Base-by-base conservation (phyloP, 2,113 vertebrate species). In the Haplotaxodon microlepis region DNA sequence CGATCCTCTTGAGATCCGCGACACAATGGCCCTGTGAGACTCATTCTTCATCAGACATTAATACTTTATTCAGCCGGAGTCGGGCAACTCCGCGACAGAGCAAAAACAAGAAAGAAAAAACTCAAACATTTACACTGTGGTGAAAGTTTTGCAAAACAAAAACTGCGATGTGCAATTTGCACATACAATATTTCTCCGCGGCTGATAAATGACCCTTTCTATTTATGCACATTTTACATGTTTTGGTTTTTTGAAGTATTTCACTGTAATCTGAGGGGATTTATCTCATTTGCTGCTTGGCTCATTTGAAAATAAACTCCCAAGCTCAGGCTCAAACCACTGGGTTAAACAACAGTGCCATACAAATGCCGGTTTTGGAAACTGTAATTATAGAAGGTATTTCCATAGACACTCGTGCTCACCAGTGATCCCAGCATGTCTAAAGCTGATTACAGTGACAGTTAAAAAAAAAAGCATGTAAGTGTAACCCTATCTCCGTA, bases 21-120 rank as follows among this genome's bases (percentile, higher is more conserved):
- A 88, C 66, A 94, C 93, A 95, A 93, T 88, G 87, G 88, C 45
- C 34, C 90, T 86, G 90, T 54, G 57, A 91, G 82, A 80, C 66
- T 87, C 66, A 29, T 84, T 92, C 88, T 88, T 87, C 79, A 17
- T 80, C 87, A 86, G 66, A 93, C 90, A 57, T 80, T 83, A 80
- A 81, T 85, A n/a, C 85, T 91, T 82, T 36, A 61, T 82, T 54
- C 82, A 84, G n/a, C 29, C 82, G 13, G 29, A 63, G 53, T 82
- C 5, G 24, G 13, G 9, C 27, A 2, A 12, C 81, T 13, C 42
- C 7, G 53, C 19, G 12, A 54, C 78, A 10, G 31, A 17, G n/a
- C 31, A 9, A 21, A 5, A 29, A 14, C 24, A 29, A 10, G 42
- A 76, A 31, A 13, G 24, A 12, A 76, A 4, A 76, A 50, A 24